phyloP scores from a whole-genome alignment of 1,140 invertebrate species.

The Pseudomyrmex concolor region DNA sequence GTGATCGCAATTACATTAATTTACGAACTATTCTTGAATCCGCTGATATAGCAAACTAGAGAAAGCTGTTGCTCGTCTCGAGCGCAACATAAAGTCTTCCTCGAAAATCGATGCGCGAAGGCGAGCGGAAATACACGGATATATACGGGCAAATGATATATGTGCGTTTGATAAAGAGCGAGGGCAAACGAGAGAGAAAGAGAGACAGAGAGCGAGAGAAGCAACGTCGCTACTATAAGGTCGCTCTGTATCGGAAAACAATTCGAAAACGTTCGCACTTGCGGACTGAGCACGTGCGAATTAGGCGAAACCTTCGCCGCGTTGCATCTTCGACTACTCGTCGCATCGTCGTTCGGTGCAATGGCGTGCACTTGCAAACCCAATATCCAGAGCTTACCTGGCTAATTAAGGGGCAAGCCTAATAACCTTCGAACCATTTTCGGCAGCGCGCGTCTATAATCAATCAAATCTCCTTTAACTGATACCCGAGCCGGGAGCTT shows the following conservation, averaged over 20 bases:
- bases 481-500: conserved; percentile 64
- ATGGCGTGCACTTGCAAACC: conserved; percentile 65
- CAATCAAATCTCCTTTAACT: conserved; percentile 65
- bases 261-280: conserved; percentile 72
- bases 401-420: conserved; percentile 73
- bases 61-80: not conserved
- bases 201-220: conserved; percentile 29
- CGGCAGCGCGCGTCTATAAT: conserved; percentile 49
- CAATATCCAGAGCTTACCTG: conserved; percentile 71
- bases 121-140: conserved; percentile 7
- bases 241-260: conserved; percentile 76
- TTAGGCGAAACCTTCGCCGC: conserved; percentile 41
- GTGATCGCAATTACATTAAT: conserved; percentile 20
- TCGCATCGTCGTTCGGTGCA: not conserved
- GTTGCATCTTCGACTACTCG: conserved; percentile 33
- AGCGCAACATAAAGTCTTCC: not conserved
- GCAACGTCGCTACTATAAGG: conserved; percentile 21
- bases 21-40: conserved; percentile 8
- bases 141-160: not conserved
- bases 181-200: conserved; percentile 34
- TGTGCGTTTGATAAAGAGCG: conserved; percentile 37
- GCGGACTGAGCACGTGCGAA: conserved; percentile 61
- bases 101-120: conserved; percentile 33
- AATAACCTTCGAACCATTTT: conserved; percentile 70
- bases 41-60: not conserved